Base-by-base conservation (phyloP, 2,888 invertebrate genomes). In the Trichopoda pennipes region DNA sequence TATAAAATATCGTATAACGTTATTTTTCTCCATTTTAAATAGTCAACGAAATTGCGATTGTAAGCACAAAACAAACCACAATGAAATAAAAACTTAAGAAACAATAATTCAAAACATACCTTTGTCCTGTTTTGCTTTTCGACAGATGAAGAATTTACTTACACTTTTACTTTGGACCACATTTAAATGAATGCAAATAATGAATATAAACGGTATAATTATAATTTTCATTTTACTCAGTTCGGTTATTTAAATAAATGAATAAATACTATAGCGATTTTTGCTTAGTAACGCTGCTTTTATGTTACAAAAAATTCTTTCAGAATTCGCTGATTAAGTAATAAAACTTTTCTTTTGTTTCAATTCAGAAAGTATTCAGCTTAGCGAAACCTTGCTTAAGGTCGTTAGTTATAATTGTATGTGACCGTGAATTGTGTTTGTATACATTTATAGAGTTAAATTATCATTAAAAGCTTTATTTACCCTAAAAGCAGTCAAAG, bases 131-230 rank as follows among this genome's bases (percentile, higher is more conserved):
- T 28, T 28, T 38, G 12, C 38, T 6, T 12, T 38, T 12, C 2
- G 7, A 38, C 38, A 12, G 7, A 49, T 17, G 17, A 17, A 9
- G 17, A 17, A 9, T 64, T 63, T 32, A 72, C 73, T 66, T 74
- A 84, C 84, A 73, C 56, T 81, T 66, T 83, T 81, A 28, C 76
- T 21, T 19, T 49, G 35, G 42, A 32, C 55, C 55, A 51, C 63
- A 60, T 44, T 51, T 14, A 77, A 51, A 19, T 35, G 80, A 44
- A 69, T 61, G 28, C 74, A 61, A 19, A 75, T 44, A 6, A 58
- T 16, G n/a, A 72, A 70, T 44, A 72, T n/a, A 19, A 77, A 53
- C 19, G 55, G 16, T 28, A 53, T 6, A 7, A 32, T 8, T 10
- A 53, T 51, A 32, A 73, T 76, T 58, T 68, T 79, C 84, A 84